Evolutionary conservation across 1,140 invertebrate genomes (phyloP), one percentile per base, ranked within the genome.

Genomic region (Tetragnatha versicolor): DNA sequence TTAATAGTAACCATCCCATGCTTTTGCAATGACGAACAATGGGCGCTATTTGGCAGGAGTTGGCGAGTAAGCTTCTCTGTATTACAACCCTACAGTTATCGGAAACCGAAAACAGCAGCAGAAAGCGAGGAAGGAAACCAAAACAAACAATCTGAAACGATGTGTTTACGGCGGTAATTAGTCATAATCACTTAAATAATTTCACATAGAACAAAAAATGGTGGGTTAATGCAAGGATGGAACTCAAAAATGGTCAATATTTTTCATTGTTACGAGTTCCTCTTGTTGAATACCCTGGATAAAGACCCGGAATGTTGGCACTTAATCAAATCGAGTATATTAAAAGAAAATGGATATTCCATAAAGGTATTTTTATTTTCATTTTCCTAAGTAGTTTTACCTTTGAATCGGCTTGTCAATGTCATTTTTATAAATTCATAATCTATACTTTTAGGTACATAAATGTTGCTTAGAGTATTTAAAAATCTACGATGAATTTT

Each of bases 261-360:
- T 17, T 81, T 82, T 51, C 81, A 81, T 51, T 82, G 81, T 31
- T 82, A 81, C 53, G 81, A 82, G 66, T 81, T 82, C 49, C 47
- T 82, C 10, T 60, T 82, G 1, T 55, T 82, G 60, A 72, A 45
- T 35, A 81, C 69, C 55, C 51, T 82, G 4, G 72, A 80, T 22
- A 39, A 63, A n/a, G 76, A 82, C 22, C 39, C 33, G 25, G 68
- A 78, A 20, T 81, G 81, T 39, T 82, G 81, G 81, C 29, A 55
- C 3, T 51, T 73, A 51, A 27, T 82, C 1, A 82, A 79, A 45
- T 68, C 60, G 37, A 73, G 61, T n/a, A 25, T 81, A 27, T 49
- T 68, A 7, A 66, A 75, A 60, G 69, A 80, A 55, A 80, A 80
- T 65, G 79, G 68, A 31, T 79, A 58, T 63, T 70, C 51, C 3